Conservation (phyloP, 2,888 invertebrate species). For the Panzeria rudis region DNA sequence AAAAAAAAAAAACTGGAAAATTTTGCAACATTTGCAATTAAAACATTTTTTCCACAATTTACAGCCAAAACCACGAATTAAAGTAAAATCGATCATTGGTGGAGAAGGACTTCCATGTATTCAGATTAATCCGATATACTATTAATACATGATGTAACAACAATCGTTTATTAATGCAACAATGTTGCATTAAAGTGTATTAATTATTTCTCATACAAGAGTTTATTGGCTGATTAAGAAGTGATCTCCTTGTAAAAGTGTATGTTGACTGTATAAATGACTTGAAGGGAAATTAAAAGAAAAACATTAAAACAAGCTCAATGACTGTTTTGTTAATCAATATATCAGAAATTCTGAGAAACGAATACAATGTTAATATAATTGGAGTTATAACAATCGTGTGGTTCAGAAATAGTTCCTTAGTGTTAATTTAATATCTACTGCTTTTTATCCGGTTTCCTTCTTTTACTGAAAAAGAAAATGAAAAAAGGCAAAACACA, state of each 20-base stretch:
- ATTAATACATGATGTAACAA: background rate
- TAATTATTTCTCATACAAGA: background rate
- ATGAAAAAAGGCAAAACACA: background rate
- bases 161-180: background rate
- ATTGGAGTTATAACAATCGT: background rate
- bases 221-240: background rate
- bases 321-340: background rate
- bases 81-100: slow-evolving; percentile 59
- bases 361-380: background rate
- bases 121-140: slow-evolving; percentile 18
- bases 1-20: slow-evolving; percentile 8
- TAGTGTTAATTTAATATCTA: background rate
- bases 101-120: slow-evolving; percentile 59
- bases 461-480: slow-evolving; percentile 11
- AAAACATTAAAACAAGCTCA: background rate
- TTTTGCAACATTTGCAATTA: slow-evolving; percentile 68
- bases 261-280: background rate
- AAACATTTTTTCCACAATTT: slow-evolving; percentile 65
- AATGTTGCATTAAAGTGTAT: background rate
- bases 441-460: background rate
- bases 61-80: slow-evolving; percentile 66
- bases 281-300: background rate
- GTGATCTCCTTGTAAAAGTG: background rate
- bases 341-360: background rate
- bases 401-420: background rate